Evolutionary conservation across 92 coral and sea anemone genomes (phyloP).

Genomic region (Montipora capitata): DNA sequence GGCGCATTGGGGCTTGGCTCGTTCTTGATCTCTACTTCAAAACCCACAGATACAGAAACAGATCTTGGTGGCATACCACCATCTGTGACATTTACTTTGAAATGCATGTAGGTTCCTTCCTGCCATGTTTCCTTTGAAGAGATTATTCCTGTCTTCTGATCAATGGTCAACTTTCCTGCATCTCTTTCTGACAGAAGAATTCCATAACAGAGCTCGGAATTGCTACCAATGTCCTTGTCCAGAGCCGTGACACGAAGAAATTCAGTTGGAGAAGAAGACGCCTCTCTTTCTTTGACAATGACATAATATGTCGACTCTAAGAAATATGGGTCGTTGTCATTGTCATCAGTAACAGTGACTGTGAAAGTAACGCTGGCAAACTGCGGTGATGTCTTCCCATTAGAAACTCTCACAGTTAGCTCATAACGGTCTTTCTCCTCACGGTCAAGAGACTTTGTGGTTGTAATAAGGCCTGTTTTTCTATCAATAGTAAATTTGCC

Average conservation of each 20-base stretch:
- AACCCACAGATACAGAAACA: conserved; percentile 62
- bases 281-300: conserved; percentile 60
- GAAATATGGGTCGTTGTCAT: conserved; percentile 89
- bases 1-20: conserved; percentile 69
- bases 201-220: conserved; percentile 82
- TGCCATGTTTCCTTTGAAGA: conserved; percentile 71
- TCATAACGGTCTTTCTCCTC: conserved; percentile 68
- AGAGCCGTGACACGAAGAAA: conserved; percentile 76
- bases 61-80: conserved; percentile 77
- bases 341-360: conserved; percentile 87
- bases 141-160: conserved; percentile 83
- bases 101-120: conserved; percentile 63
- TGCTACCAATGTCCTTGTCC: conserved; percentile 86
- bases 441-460: conserved; percentile 77
- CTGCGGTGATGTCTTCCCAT: conserved; percentile 79
- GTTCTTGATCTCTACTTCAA: conserved; percentile 60
- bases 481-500: conserved; percentile 81
- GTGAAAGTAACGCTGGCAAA: conserved; percentile 73
- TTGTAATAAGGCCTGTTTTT: conserved; percentile 85
- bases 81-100: conserved; percentile 83
- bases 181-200: conserved; percentile 42
- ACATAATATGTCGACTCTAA: conserved; percentile 50
- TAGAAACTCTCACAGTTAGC: conserved; percentile 78
- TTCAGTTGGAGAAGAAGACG: conserved; percentile 38
- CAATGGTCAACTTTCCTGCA: conserved; percentile 71